These are phyloP conservation scores for Cyrtodaria siliqua DNA, from an alignment of 2,888 invertebrate species.

Conservation along the genomic window DNA sequence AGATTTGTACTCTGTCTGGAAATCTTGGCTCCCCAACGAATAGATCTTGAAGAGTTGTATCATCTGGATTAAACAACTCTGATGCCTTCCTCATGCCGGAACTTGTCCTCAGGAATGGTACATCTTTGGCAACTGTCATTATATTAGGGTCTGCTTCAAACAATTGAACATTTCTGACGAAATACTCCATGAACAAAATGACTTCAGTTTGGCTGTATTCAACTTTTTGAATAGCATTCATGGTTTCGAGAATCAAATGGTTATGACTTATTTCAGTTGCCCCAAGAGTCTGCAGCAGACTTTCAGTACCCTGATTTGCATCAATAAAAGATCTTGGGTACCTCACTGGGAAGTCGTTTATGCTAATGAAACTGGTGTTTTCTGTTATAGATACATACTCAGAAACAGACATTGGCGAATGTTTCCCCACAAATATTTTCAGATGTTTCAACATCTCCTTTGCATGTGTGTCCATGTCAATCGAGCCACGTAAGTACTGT, in stretches of 20 bases:
- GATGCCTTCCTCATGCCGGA: conserved; percentile 19
- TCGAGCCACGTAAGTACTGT: not conserved
- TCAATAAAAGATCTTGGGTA: not conserved
- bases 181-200: conserved; percentile 42
- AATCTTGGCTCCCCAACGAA: conserved; percentile 26
- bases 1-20: conserved; percentile 1
- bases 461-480: not conserved
- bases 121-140: conserved; percentile 15
- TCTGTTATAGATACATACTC: not conserved
- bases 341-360: not conserved
- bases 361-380: not conserved
- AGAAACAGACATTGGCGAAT: not conserved
- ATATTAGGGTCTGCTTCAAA: conserved; percentile 14
- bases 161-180: conserved; percentile 22
- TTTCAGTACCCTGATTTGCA: not conserved
- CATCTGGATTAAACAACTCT: conserved; percentile 45
- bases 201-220: conserved; percentile 15
- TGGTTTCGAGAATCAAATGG: conserved; percentile 1
- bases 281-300: not conserved
- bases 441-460: not conserved
- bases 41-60: conserved; percentile 20
- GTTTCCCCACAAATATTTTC: not conserved
- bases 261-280: not conserved
- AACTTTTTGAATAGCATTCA: not conserved
- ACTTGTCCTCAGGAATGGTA: conserved; percentile 35